Conservation (phyloP, 1,140 invertebrate species). For the Geopemphigus sp. region DNA sequence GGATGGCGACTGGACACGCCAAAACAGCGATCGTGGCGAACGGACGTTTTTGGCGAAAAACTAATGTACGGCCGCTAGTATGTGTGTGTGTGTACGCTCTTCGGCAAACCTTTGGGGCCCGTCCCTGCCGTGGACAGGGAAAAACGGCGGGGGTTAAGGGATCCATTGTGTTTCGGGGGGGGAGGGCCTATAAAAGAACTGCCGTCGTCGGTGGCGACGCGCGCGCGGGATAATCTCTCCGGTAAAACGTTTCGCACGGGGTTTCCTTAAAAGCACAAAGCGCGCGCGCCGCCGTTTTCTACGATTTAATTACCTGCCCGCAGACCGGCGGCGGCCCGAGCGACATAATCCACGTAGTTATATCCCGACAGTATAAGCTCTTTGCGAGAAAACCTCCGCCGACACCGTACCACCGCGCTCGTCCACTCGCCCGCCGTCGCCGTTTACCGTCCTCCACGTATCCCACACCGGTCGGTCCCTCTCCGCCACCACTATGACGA, state of each 20-base stretch:
- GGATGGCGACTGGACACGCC: too few species aligned
- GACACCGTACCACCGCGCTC: background rate
- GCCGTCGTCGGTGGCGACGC: background rate
- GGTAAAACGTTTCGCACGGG: slow-evolving; percentile 37
- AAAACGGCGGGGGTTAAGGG: too few species aligned
- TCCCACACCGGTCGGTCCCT: background rate
- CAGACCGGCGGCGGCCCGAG: slow-evolving; percentile 23
- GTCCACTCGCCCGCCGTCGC: background rate
- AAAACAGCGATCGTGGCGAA: too few species aligned
- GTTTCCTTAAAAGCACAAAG: slow-evolving; percentile 42
- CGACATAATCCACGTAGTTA: slow-evolving; percentile 25
- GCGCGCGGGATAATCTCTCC: slow-evolving; percentile 16
- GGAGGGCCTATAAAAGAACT: too few species aligned
- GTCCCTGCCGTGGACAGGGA: too few species aligned
- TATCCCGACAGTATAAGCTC: slow-evolving; percentile 25
- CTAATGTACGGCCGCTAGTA: too few species aligned
- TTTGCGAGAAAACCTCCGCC: background rate
- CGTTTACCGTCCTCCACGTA: background rate
- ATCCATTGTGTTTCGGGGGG: too few species aligned
- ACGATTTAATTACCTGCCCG: slow-evolving; percentile 46
- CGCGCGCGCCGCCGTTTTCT: slow-evolving; percentile 26
- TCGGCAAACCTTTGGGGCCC: too few species aligned
- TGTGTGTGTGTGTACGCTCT: too few species aligned
- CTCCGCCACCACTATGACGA: too few species aligned
- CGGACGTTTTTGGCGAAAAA: too few species aligned